Percentiles rank a stretch among this genome's conserved stretches.
Conservation (phyloP, 37 sponge, comb jelly and placozoan species). For the Geodia barretti region DNA sequence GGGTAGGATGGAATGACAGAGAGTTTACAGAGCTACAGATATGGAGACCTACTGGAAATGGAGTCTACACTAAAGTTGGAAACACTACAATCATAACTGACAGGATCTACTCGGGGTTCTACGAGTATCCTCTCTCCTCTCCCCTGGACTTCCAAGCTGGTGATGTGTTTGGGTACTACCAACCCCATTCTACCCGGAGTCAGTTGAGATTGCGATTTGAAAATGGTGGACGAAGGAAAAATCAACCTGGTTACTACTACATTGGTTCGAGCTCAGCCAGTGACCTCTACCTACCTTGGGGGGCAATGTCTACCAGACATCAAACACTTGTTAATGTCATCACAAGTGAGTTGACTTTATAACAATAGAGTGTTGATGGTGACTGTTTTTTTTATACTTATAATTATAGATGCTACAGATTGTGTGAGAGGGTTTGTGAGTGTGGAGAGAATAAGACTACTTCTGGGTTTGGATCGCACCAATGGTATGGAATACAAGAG, state of each 20-base stretch:
- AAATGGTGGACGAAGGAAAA: background rate
- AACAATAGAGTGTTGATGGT: background rate
- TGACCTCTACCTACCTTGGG: background rate
- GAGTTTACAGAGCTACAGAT: background rate
- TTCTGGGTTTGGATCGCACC: background rate
- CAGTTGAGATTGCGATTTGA: background rate
- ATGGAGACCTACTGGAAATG: background rate
- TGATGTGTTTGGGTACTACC: background rate
- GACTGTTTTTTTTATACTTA: too few species aligned
- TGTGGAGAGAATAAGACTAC: background rate
- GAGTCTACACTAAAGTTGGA: background rate
- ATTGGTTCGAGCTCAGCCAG: background rate
- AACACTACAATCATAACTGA: background rate
- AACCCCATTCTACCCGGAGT: background rate
- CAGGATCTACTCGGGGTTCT: background rate
- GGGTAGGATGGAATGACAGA: background rate
- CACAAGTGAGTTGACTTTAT: background rate
- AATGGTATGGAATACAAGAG: background rate
- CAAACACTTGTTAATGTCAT: background rate
- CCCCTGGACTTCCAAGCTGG: background rate
- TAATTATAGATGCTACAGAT: background rate
- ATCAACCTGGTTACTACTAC: background rate
- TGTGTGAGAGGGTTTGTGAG: background rate
- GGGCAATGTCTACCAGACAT: background rate
- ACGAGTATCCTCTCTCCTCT: background rate